These are phyloP conservation scores for Apaloderma vittatum DNA, from an alignment of 2,113 vertebrate genomes.

Conservation along the genomic window DNA sequence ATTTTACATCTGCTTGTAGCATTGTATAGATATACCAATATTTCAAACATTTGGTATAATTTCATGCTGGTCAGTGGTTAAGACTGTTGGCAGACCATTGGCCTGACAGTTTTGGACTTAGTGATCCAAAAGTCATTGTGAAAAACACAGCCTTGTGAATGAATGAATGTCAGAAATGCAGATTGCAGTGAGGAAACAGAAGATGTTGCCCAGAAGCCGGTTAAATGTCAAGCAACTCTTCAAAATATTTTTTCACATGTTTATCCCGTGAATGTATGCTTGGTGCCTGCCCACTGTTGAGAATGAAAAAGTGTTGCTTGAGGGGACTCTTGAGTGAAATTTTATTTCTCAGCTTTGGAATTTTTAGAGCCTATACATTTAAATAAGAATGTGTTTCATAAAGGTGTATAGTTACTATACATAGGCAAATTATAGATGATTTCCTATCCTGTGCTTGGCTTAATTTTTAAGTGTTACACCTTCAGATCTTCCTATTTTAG, in stretches of 20 bases:
- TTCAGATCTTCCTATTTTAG: not conserved
- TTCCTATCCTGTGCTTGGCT: not conserved
- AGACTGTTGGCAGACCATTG: not conserved
- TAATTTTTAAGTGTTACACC: not conserved
- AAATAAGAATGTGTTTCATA: not conserved
- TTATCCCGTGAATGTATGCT: not conserved
- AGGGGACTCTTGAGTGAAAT: not conserved
- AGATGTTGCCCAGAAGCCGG: not conserved
- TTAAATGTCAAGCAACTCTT: not conserved
- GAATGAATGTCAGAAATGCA: not conserved
- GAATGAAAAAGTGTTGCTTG: not conserved
- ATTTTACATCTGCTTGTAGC: not conserved
- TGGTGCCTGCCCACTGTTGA: not conserved
- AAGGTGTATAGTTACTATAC: not conserved
- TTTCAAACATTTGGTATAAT: not conserved
- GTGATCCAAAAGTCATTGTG: not conserved
- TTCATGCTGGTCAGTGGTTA: not conserved
- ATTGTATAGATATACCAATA: not conserved
- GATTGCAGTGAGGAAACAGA: not conserved
- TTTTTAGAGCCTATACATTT: not conserved
- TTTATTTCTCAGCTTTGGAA: slow-evolving; percentile 7
- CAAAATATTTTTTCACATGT: not conserved
- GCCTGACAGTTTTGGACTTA: not conserved
- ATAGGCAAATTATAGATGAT: not conserved
- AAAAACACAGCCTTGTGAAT: not conserved